Evolutionary conservation across 2,113 vertebrate genomes (phyloP).

Genomic region (Thalassoma bifasciatum): DNA sequence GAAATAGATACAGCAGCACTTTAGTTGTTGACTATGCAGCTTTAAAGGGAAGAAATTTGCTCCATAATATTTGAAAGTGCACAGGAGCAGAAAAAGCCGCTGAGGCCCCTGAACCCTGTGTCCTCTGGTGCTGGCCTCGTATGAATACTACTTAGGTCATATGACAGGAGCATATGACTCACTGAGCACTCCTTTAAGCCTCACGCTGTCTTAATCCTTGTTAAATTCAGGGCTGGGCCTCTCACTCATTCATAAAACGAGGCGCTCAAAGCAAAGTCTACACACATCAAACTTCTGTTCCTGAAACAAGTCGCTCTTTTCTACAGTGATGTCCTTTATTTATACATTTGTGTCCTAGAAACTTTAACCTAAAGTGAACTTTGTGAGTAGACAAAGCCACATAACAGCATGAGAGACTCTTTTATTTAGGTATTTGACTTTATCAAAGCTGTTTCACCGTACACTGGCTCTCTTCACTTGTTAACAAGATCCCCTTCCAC

Average conservation of each 20-base stretch:
- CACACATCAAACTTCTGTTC: background rate
- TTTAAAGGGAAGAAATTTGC: too few species aligned
- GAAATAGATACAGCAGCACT: background rate
- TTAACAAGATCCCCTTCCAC: background rate
- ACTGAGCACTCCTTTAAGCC: slow-evolving; percentile 29
- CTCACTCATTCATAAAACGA: slow-evolving; percentile 22
- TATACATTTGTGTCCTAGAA: too few species aligned
- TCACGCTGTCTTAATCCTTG: slow-evolving; percentile 49
- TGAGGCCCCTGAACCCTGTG: background rate
- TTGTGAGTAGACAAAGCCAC: too few species aligned
- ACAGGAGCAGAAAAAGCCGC: background rate
- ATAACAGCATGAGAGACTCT: background rate
- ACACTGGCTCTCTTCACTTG: background rate
- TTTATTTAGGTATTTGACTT: too few species aligned
- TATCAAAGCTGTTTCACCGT: background rate
- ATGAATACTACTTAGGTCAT: slow-evolving; percentile 49
- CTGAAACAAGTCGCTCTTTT: too few species aligned
- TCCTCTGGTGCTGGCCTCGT: background rate
- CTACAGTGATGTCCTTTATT: too few species aligned
- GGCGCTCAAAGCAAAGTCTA: background rate
- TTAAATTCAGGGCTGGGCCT: slow-evolving; percentile 3
- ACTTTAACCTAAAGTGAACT: too few species aligned
- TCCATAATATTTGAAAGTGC: too few species aligned
- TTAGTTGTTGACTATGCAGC: too few species aligned
- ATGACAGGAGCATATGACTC: slow-evolving; percentile 70